Conservation (phyloP, 1,140 invertebrate species). For the Cepaea nemoralis region DNA sequence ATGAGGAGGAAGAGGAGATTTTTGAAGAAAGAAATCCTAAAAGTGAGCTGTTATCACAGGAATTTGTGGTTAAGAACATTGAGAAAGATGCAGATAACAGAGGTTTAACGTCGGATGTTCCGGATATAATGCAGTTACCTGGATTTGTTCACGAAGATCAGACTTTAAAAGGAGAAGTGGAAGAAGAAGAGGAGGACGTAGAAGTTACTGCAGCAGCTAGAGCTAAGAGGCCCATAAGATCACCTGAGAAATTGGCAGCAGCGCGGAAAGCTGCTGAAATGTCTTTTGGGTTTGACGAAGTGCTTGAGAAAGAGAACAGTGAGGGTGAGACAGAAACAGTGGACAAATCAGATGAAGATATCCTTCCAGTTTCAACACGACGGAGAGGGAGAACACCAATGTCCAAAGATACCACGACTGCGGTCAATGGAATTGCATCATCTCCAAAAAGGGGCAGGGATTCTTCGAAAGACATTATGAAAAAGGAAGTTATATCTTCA, state of each 20-base stretch:
- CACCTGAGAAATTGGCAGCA: conserved; percentile 44
- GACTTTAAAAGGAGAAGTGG: conserved; percentile 22
- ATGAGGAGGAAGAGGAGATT: conserved; percentile 26
- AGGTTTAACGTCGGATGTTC: conserved; percentile 19
- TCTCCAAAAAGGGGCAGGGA: conserved; percentile 6
- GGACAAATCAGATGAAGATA: neutral
- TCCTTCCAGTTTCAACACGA: conserved; percentile 17
- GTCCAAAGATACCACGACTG: neutral
- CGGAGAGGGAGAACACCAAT: conserved; percentile 4
- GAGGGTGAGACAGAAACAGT: neutral
- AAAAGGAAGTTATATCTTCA: neutral
- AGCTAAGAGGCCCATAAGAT: conserved; percentile 36
- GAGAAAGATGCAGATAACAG: neutral
- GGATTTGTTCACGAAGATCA: conserved; percentile 36
- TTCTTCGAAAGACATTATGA: neutral
- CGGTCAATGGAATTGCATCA: neutral
- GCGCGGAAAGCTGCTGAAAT: conserved; percentile 42
- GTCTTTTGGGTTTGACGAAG: conserved; percentile 47
- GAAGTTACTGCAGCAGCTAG: neutral
- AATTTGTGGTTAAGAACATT: neutral
- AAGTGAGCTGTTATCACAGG: too few species aligned
- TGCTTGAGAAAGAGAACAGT: neutral
- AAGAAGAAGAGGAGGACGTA: conserved; percentile 38
- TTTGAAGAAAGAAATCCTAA: conserved; percentile 14
- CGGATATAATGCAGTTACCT: conserved; percentile 43